Evolutionary conservation across 64 coral and sea anemone species (phyloP).

Genomic region (Porites australiensis): DNA sequence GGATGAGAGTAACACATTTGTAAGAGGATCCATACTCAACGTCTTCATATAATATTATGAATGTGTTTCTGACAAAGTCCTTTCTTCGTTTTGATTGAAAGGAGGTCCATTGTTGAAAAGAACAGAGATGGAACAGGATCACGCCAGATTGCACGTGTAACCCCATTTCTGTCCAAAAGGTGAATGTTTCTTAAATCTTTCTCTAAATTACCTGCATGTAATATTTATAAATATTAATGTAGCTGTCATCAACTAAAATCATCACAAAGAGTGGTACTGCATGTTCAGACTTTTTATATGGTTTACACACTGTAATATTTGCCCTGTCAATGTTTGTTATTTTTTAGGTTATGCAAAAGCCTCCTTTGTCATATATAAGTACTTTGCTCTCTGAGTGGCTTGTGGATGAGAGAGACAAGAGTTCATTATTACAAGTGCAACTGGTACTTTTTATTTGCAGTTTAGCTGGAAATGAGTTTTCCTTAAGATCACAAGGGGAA

Average conservation of each 20-base stretch:
- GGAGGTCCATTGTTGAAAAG: background rate
- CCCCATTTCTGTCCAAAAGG: constrained; percentile 27
- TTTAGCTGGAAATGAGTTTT: background rate
- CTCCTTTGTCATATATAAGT: background rate
- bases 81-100: background rate
- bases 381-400: background rate
- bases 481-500: background rate
- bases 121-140: background rate
- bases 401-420: background rate
- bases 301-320: too few species aligned
- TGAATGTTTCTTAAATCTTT: too few species aligned
- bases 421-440: background rate
- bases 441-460: background rate
- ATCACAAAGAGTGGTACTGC: too few species aligned
- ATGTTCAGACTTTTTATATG: too few species aligned
- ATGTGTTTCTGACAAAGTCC: background rate
- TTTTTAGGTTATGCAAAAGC: too few species aligned
- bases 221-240: background rate
- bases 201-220: too few species aligned
- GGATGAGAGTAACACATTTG: too few species aligned
- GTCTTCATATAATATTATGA: too few species aligned
- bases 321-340: too few species aligned
- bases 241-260: too few species aligned
- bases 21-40: too few species aligned
- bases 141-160: constrained; percentile 33